phyloP scores from a whole-genome alignment of 1,140 invertebrate genomes.

The Lepidurus arcticus region DNA sequence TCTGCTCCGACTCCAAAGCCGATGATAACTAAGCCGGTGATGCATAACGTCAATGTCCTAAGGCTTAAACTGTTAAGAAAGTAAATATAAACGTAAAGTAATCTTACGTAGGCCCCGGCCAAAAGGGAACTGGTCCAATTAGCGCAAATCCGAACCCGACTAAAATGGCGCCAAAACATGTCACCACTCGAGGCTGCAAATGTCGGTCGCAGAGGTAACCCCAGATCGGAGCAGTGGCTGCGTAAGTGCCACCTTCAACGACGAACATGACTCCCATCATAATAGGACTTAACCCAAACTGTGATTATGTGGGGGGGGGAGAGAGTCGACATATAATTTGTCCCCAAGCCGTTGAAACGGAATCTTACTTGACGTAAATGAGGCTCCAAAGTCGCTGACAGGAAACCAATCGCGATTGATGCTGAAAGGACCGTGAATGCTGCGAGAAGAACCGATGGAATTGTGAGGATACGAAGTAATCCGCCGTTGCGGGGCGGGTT shows the following conservation, averaged over 20 bases:
- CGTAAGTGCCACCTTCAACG: slow-evolving; percentile 78
- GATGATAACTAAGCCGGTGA: slow-evolving; percentile 34
- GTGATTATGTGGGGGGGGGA: neutral
- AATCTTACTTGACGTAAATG: slow-evolving; percentile 60
- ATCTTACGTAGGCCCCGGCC: slow-evolving; percentile 56
- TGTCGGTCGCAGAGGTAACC: slow-evolving; percentile 68
- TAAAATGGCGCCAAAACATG: slow-evolving; percentile 59
- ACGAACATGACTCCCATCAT: slow-evolving; percentile 78
- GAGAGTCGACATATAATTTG: neutral
- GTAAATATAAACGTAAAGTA: neutral
- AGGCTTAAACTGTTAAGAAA: neutral
- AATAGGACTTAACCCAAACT: slow-evolving; percentile 63
- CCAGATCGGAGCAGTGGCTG: slow-evolving; percentile 69
- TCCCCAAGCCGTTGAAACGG: neutral
- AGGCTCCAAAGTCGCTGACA: slow-evolving; percentile 73
- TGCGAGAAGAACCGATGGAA: slow-evolving; percentile 62
- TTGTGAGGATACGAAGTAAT: slow-evolving; percentile 54
- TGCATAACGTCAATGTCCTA: slow-evolving; percentile 31
- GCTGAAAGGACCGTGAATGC: slow-evolving; percentile 63
- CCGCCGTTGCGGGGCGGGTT: slow-evolving; percentile 23
- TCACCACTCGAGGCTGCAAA: slow-evolving; percentile 59
- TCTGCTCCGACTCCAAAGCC: slow-evolving; percentile 33
- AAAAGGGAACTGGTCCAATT: slow-evolving; percentile 67
- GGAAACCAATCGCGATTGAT: slow-evolving; percentile 72
- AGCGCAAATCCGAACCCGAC: slow-evolving; percentile 60